Base-by-base conservation (phyloP, 2,113 vertebrate genomes). In the Neopipo cinnamomea region DNA sequence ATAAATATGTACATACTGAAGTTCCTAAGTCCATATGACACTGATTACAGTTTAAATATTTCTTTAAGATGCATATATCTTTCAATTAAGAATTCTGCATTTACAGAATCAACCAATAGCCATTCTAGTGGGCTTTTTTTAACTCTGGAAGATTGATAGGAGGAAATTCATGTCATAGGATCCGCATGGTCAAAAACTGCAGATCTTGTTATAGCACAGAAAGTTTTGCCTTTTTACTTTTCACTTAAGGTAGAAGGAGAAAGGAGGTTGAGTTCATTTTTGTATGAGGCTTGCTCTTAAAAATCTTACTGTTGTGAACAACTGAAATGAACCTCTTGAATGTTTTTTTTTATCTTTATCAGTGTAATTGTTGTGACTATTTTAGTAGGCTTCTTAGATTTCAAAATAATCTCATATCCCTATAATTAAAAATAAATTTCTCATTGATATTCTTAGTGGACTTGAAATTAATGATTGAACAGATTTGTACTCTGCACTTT, bases 21-120 rank as follows among this genome's bases (percentile, higher is more conserved):
- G 78, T 96, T 96, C 91, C 88, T 97, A 96, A 95, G 94, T 96
- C 94, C 94, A 93, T 97, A 96, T 98, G 95, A 85, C 94, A 88
- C 49, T 88, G 62, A 88, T 97, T 80, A 66, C 6, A 3, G 42
- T 79, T 12, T 56, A 91, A 83, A 3, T 84, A 49, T 95, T 95
- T 91, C 49, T 96, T 91, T 85, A 86, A 77, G 47, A 31, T 77
- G 31, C 35, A 33, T 76, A 7, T 93, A 63, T 95, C 55, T 95
- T 96, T 93, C 63, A 50, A 47, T 92, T 92, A 91, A 62, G 67
- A 96, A 78, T 47, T 79, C 25, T 65, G 42, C 17, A 46, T 94
- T 94, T 94, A 42, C 41, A 61, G 86, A 93, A 67, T 74, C 63
- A 56, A 41, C 53, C 75, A 92, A 65, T 93, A 88, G 74, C 16